phyloP scores from a whole-genome alignment of 92 coral and sea anemone species.

The Epizoanthus fatuus region DNA sequence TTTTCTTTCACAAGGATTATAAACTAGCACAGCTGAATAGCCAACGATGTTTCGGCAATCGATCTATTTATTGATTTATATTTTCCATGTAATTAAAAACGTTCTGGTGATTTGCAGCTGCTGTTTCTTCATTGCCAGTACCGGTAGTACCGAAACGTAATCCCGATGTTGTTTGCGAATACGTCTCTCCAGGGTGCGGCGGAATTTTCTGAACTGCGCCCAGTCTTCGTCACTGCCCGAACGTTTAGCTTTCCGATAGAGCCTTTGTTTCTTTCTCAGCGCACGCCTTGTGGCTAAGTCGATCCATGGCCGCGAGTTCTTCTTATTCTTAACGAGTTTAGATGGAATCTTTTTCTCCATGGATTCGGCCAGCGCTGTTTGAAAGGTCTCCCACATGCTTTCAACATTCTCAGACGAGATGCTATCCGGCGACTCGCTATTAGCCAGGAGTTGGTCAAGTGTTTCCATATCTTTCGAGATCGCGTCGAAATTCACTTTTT shows the following conservation, averaged over 20 bases:
- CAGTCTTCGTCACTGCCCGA: neutral
- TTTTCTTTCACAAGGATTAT: no score
- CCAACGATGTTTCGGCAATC: no score
- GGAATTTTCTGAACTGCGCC: neutral
- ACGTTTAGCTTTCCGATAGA: slow-evolving; percentile 5
- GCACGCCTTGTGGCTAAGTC: neutral
- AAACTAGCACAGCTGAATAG: no score
- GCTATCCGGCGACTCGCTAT: neutral
- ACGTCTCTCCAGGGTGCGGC: slow-evolving; percentile 4
- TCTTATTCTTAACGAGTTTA: neutral
- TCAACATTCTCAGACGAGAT: neutral
- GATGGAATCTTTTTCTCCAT: neutral
- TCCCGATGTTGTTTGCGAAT: slow-evolving; percentile 12
- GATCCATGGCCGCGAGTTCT: slow-evolving; percentile 17
- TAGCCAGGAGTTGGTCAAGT: neutral
- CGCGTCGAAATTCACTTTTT: neutral
- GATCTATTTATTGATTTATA: no score
- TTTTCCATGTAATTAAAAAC: no score
- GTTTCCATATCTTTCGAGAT: slow-evolving; percentile 1
- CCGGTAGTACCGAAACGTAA: neutral
- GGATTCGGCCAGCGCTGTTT: neutral
- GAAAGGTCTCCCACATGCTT: slow-evolving; percentile 1
- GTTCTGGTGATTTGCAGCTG: no score
- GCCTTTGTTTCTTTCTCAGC: slow-evolving; percentile 1
- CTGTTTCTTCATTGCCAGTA: no score